Conservation (phyloP, 2,113 vertebrate genomes). For the Calidris pugnax region DNA sequence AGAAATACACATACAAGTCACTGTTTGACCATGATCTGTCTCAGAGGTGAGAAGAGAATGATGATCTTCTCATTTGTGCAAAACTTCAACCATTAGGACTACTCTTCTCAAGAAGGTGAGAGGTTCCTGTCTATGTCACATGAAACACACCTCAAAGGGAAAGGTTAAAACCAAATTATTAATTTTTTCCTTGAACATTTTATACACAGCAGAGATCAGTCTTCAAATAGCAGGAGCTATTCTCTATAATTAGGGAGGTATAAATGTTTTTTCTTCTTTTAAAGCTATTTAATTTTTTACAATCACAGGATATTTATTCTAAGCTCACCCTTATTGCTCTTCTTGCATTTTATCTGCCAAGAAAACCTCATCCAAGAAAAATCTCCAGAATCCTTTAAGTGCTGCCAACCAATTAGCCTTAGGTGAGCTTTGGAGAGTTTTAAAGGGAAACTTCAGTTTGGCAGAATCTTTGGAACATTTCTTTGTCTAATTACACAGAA, state of each 20-base stretch:
- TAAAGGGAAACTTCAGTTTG: background rate
- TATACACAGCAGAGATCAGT: background rate
- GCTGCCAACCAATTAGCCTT: conserved; percentile 1
- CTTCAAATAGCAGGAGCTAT: background rate
- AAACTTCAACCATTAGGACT: background rate
- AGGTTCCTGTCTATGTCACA: background rate
- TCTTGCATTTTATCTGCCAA: background rate
- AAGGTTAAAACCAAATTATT: background rate
- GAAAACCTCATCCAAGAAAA: conserved; percentile 11
- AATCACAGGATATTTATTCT: background rate
- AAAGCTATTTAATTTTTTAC: background rate
- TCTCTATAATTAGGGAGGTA: background rate
- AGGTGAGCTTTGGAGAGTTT: background rate
- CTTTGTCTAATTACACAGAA: background rate
- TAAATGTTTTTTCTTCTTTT: background rate
- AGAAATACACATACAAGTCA: background rate
- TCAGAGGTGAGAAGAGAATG: background rate
- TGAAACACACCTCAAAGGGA: background rate
- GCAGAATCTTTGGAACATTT: background rate
- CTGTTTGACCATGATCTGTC: background rate
- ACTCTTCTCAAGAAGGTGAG: background rate
- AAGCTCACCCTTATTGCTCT: background rate
- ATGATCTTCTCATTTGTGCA: background rate
- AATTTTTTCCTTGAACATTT: background rate
- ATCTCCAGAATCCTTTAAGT: background rate